Percentiles rank a stretch among this genome's conserved stretches.
Conservation (phyloP, 2,113 vertebrate species). For the Hypanus sabinus region DNA sequence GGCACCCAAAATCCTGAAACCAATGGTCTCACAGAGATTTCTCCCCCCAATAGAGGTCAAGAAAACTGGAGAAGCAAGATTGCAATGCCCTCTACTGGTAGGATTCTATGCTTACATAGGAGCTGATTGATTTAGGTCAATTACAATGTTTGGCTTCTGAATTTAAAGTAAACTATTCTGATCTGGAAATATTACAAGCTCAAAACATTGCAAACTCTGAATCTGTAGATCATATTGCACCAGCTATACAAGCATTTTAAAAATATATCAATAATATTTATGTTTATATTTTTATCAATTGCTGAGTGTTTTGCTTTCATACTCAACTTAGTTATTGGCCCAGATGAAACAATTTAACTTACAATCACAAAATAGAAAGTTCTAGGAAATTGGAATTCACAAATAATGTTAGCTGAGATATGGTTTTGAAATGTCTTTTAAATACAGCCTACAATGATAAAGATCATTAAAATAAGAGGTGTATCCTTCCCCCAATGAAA, state of each 20-base stretch:
- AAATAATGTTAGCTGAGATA: neutral
- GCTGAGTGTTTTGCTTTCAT: neutral
- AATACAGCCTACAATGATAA: neutral
- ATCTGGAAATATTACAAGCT: neutral
- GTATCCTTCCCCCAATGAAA: neutral
- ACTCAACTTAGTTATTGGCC: neutral
- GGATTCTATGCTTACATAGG: neutral
- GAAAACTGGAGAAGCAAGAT: neutral
- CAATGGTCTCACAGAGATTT: neutral
- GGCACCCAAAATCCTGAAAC: no score
- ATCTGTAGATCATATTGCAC: neutral
- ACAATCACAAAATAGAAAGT: neutral
- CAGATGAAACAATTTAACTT: neutral
- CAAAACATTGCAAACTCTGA: no score
- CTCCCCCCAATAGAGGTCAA: neutral
- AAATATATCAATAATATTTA: neutral
- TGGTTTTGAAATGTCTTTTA: neutral
- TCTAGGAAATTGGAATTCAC: neutral
- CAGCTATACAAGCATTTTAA: neutral
- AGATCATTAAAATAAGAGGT: neutral
- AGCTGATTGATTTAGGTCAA: neutral
- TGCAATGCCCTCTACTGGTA: neutral
- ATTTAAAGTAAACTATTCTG: neutral
- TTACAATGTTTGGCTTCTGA: neutral
- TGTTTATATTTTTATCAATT: neutral